These are phyloP conservation scores for Zosterops japonicus DNA, from an alignment of 2,113 vertebrate species.

Conservation along the genomic window DNA sequence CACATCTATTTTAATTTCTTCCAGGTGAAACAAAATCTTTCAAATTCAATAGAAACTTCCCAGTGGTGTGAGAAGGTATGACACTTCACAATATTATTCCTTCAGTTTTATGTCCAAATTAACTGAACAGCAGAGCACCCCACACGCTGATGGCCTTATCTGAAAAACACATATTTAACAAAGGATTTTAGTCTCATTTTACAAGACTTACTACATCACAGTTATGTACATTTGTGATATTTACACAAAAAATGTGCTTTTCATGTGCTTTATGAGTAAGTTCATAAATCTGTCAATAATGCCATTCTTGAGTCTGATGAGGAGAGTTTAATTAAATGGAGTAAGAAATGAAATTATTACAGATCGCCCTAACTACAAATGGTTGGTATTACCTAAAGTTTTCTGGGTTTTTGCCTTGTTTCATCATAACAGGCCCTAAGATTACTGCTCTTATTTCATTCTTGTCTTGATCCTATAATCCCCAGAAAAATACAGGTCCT, in stretches of 20 bases:
- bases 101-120: background rate
- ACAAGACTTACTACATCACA: background rate
- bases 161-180: background rate
- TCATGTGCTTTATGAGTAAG: background rate
- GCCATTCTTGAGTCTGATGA: background rate
- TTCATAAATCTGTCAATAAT: background rate
- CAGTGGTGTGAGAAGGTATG: background rate
- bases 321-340: background rate
- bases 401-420: background rate
- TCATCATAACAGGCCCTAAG: background rate
- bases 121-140: background rate
- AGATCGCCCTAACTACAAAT: background rate
- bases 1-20: background rate
- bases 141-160: fast-evolving
- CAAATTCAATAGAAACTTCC: background rate
- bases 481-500: background rate
- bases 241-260: background rate
- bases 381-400: background rate
- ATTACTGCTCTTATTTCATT: background rate
- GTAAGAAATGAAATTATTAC: background rate
- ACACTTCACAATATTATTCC: background rate
- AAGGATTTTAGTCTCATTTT: background rate
- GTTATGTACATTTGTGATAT: background rate
- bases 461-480: background rate
- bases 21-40: background rate